A percentile compares a stretch with the other conserved stretches of the same genome.
These are phyloP conservation scores for Brienomyrus longianalis DNA, from an alignment of 2,113 vertebrate species.

Conservation along the genomic window DNA sequence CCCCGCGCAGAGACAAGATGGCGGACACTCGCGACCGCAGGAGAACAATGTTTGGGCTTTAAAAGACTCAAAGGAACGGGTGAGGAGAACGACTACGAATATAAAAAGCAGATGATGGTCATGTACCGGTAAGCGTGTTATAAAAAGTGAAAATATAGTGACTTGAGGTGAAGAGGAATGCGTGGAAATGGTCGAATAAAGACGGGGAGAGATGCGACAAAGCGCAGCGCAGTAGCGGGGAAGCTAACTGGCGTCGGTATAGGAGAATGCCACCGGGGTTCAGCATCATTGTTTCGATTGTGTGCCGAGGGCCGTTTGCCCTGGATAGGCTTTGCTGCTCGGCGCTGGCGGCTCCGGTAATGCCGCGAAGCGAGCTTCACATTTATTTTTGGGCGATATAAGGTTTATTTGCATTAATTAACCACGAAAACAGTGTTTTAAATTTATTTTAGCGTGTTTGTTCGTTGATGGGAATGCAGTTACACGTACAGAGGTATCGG, in stretches of 20 bases:
- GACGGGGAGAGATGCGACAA: conserved; percentile 27
- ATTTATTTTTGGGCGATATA: neutral
- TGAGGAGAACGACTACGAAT: conserved; percentile 40
- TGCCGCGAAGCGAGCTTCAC: neutral
- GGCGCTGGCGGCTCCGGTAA: neutral
- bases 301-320: conserved; percentile 54
- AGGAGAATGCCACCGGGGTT: conserved; percentile 41
- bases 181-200: conserved; percentile 28
- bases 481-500: neutral
- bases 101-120: conserved; percentile 47
- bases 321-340: conserved; percentile 29
- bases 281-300: conserved; percentile 67
- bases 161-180: neutral
- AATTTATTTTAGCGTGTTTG: neutral
- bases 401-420: neutral
- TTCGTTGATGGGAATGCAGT: neutral
- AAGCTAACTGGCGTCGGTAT: conserved; percentile 3
- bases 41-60: conserved; percentile 75
- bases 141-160: neutral
- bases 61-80: conserved; percentile 48
- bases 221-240: conserved; percentile 14
- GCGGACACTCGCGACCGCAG: conserved; percentile 64
- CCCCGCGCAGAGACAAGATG: conserved; percentile 71
- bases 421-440: neutral
- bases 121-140: conserved; percentile 59